Percentiles rank a stretch among this genome's conserved stretches.
phyloP scores from a whole-genome alignment of 2,888 invertebrate species.

The Eudemis profundana region DNA sequence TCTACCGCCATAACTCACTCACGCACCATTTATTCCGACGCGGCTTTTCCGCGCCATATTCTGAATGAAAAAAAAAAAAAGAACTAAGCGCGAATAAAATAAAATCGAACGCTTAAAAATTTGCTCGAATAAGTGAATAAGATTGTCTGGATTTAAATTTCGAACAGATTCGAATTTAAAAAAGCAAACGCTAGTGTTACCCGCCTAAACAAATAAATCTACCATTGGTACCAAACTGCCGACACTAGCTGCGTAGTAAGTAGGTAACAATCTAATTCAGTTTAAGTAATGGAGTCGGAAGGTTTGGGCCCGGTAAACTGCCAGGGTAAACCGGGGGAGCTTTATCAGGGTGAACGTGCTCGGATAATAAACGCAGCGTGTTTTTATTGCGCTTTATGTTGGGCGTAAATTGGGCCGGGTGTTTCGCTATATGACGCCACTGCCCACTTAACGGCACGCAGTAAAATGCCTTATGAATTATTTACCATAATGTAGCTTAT shows the following conservation, averaged over 20 bases:
- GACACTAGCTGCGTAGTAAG: conserved; percentile 41
- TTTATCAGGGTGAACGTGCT: conserved; percentile 50
- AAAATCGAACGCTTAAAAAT: not conserved
- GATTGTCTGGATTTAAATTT: too few species aligned
- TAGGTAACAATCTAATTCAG: conserved; percentile 43
- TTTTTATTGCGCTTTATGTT: conserved; percentile 43
- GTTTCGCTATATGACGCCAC: conserved; percentile 33
- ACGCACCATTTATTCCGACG: conserved; percentile 34
- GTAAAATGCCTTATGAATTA: conserved; percentile 35
- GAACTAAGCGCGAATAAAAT: not conserved
- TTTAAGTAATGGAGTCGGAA: conserved; percentile 43
- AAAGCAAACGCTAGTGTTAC: conserved; percentile 22
- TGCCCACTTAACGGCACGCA: conserved; percentile 24
- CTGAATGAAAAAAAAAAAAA: conserved; percentile 28
- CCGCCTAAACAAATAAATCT: conserved; percentile 34
- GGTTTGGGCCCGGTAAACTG: conserved; percentile 54
- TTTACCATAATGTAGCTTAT: conserved; percentile 29
- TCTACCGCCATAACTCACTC: conserved; percentile 41
- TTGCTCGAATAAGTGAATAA: too few species aligned
- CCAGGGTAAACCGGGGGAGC: conserved; percentile 47
- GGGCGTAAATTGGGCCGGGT: conserved; percentile 38
- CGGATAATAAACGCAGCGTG: conserved; percentile 47
- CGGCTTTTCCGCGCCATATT: conserved; percentile 16
- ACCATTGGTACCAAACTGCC: conserved; percentile 34
- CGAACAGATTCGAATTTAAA: not conserved